Evolutionary conservation across 2,797 vertebrate species (phyloP), one percentile per base, ranked within the genome.

Genomic region (Acanthiza pusilla): DNA sequence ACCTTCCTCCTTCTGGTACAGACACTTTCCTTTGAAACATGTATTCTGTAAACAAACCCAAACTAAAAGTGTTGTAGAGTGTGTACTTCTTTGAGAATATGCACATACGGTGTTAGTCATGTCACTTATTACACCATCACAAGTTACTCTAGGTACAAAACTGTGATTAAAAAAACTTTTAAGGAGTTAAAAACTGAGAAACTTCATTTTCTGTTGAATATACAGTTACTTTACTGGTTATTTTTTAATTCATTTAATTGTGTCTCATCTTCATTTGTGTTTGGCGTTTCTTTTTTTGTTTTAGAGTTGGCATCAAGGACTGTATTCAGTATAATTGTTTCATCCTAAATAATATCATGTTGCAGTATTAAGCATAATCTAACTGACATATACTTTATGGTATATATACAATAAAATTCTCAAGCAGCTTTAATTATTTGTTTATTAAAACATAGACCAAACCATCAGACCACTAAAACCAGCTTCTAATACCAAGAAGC

Each of bases 401-500:
- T 30, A 83, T 16, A 50, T 47, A 80, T 5, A 53, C 4, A 75
- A 68, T 51, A 74, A 79, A 80, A 74, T 62, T 60, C 43, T 47
- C 25, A 55, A 19, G 34, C 34, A 75, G 21, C 36, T 79, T 70
- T 22, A 67, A 87, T 50, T 54, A 73, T 43, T 63, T 85, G 21
- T 40, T 87, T 13, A 13, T 61, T 88, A 74, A 83, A 96, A 85
- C 40, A 80, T 30, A 79, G 85, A 83, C 13, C 14, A 85, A 85
- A 67, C 3, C 23, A 94, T 53, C 8, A 85, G 42, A 36, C 1
- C 13, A 85, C 80, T 57, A 66, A 93, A 84, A 97, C 34, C 47
- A 88, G 78, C 34, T 95, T 76, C 34, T 88, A 90, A 85, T 53
- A 92, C 14, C 55, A 77, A 61, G 30, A 83, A 85, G 75, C 15